Base-by-base conservation (phyloP, 2,888 invertebrate species). In the Drosophila macrospina region DNA sequence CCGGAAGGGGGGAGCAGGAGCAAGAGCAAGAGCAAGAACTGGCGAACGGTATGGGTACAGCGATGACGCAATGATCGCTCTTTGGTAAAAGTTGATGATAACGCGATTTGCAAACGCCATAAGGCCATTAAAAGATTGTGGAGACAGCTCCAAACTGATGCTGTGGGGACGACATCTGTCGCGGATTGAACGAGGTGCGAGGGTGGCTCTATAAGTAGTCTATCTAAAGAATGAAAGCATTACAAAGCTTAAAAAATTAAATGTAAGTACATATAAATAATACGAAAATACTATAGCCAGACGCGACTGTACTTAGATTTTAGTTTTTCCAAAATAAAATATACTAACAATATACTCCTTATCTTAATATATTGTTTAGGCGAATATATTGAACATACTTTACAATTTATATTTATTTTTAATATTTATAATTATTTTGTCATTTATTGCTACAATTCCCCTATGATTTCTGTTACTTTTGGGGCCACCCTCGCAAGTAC, bases 21-120 rank as follows among this genome's bases (percentile, higher is more conserved):
- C 5, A n/a, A 10, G 5, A 20, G 13, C 5, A 13, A 26, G 8
- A 0, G 44, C 13, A 2, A 11, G 13, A 8, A 34, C 32, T n/a
- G 32, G 11, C 0, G 20, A 10, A 5, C 6, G 34, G 34, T 7
- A 24, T 8, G 13, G 7, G 26, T 0, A n/a, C 15, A 41, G 20
- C 36, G 34, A 64, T 74, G 74, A 74, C 54, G 74, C 74, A 64
- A 70, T 65, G 76, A 76, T 76, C 65, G 59, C 56, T 44, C 37
- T 36, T 42, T 42, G 39, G 52, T 16, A 56, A 74, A 79, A 60
- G 65, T 47, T 52, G 69, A 69, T 67, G 72, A 80, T 74, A 74
- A 67, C 71, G 69, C 69, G 74, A 61, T 73, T 75, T 69, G 32
- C 36, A 61, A 61, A 52, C 34, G 63, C 65, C 48, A 74, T 24